These are phyloP conservation scores for Tuberolachnus salignus DNA, from an alignment of 2,888 invertebrate genomes.

Conservation along the genomic window DNA sequence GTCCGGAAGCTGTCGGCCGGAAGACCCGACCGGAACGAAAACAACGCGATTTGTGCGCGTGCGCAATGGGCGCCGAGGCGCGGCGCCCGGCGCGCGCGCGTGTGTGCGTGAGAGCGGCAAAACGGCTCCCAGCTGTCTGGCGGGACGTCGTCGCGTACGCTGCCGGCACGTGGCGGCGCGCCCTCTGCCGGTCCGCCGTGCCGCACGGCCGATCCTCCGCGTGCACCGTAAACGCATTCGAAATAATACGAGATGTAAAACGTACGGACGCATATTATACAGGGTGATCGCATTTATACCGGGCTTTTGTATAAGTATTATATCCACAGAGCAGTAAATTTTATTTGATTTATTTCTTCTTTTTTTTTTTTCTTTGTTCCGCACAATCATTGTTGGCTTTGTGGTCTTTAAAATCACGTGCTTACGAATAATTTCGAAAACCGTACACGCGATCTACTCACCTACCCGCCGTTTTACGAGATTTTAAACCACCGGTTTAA, in stretches of 20 bases:
- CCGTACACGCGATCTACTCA: no score
- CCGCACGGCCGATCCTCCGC: not conserved
- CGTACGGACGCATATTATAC: not conserved
- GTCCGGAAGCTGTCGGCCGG: not conserved
- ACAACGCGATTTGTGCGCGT: not conserved
- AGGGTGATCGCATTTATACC: not conserved
- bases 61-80: not conserved
- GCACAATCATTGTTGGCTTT: no score
- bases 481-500: no score
- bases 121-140: constrained; percentile 51
- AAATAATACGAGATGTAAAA: not conserved
- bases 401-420: no score
- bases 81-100: not conserved
- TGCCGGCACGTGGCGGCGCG: not conserved
- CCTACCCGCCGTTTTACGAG: no score
- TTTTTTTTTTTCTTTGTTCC: no score
- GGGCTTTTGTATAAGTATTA: no score
- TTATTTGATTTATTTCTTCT: no score
- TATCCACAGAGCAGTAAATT: not conserved
- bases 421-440: no score
- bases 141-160: not conserved
- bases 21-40: not conserved
- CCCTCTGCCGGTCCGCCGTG: not conserved
- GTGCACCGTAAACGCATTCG: not conserved
- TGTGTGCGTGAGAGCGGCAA: not conserved